Conservation (phyloP, 2,888 invertebrate genomes). For the Plemyria rubiginata region DNA sequence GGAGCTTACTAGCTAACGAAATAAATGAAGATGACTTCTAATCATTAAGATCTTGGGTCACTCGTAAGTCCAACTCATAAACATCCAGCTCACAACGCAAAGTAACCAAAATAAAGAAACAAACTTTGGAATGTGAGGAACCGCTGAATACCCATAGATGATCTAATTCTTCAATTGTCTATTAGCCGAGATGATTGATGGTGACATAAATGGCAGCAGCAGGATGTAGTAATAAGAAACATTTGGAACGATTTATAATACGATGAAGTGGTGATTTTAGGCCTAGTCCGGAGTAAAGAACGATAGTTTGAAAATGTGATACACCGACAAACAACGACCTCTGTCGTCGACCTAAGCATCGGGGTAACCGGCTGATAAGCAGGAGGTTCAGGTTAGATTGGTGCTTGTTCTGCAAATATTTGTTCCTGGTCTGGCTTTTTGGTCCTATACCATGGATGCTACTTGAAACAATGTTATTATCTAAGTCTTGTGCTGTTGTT, state of each 20-base stretch:
- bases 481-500: background rate
- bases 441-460: background rate
- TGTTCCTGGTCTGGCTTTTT: no score
- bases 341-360: no score
- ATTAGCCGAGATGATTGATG: constrained; percentile 7
- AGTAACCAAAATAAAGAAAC: background rate
- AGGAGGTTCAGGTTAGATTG: no score
- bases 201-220: background rate
- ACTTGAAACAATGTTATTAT: background rate
- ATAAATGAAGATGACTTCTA: background rate
- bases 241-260: background rate
- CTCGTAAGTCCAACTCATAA: background rate
- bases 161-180: constrained; percentile 7
- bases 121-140: background rate
- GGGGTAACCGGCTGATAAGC: no score
- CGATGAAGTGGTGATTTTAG: background rate
- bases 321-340: no score
- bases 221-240: background rate
- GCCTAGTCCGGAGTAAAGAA: no score
- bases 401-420: no score
- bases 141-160: background rate
- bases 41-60: background rate
- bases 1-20: no score
- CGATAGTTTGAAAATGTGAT: no score
- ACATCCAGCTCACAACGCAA: background rate